Evolutionary conservation across 2,888 invertebrate genomes (phyloP).

Genomic region (Tenthredo notha): DNA sequence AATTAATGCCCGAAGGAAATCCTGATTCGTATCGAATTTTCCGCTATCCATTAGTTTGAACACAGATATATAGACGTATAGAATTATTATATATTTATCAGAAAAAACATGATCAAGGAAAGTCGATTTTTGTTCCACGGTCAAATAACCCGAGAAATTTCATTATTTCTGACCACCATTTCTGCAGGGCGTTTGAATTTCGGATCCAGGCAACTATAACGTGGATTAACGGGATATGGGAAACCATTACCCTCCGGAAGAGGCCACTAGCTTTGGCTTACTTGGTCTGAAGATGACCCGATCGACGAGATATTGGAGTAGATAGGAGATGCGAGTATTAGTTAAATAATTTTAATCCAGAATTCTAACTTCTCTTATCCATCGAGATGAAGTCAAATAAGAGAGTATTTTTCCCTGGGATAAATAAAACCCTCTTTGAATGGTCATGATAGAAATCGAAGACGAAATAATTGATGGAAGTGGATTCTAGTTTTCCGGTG

Average conservation of each 20-base stretch:
- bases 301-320: background rate
- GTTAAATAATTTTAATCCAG: background rate
- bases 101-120: background rate
- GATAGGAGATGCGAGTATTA: constrained; percentile 1
- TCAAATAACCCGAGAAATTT: background rate
- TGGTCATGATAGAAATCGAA: background rate
- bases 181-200: background rate
- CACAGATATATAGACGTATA: no score
- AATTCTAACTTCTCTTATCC: background rate
- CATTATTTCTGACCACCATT: background rate
- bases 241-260: constrained; percentile 11
- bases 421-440: background rate
- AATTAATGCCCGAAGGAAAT: background rate
- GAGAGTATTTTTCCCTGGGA: background rate
- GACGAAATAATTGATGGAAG: constrained; percentile 8
- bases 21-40: background rate
- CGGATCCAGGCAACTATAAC: background rate
- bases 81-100: background rate
- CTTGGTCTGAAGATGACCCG: background rate
- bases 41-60: background rate
- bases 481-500: constrained; percentile 30
- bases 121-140: background rate
- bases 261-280: constrained; percentile 1
- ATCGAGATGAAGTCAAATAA: background rate
- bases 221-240: background rate